Percentiles rank a stretch among this genome's conserved stretches.
These are phyloP conservation scores for Meriones psammophilus DNA, from an alignment of 2,797 vertebrate species.

Conservation along the genomic window DNA sequence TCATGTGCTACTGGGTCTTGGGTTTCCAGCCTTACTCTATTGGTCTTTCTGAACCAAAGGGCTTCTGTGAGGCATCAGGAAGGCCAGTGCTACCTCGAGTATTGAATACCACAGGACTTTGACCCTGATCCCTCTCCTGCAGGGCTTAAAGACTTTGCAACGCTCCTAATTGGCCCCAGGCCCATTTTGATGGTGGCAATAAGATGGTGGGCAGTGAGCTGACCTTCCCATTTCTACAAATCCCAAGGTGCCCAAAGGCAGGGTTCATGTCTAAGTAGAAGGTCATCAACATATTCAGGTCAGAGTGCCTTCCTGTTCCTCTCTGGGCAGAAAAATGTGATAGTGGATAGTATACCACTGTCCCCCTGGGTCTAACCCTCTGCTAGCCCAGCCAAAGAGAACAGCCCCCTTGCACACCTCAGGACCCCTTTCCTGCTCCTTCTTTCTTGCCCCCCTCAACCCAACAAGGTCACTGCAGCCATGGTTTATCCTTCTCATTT, in stretches of 20 bases:
- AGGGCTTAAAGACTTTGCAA: background rate
- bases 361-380: no score
- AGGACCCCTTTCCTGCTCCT: no score
- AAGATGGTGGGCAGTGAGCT: background rate
- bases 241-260: background rate
- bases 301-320: no score
- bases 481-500: background rate
- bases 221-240: background rate
- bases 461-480: fast-evolving
- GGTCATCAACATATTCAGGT: no score
- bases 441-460: no score
- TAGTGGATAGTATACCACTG: no score
- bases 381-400: background rate
- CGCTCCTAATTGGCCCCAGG: background rate
- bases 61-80: background rate
- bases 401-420: background rate
- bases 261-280: background rate
- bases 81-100: background rate
- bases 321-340: background rate
- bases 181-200: background rate
- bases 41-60: background rate
- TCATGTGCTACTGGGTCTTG: background rate
- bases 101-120: background rate
- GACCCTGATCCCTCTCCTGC: background rate
- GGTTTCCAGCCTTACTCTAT: background rate